Percentiles rank a stretch among this genome's conserved stretches.
Conservation (phyloP, 2,888 invertebrate genomes). For the Ophion ellenae region DNA sequence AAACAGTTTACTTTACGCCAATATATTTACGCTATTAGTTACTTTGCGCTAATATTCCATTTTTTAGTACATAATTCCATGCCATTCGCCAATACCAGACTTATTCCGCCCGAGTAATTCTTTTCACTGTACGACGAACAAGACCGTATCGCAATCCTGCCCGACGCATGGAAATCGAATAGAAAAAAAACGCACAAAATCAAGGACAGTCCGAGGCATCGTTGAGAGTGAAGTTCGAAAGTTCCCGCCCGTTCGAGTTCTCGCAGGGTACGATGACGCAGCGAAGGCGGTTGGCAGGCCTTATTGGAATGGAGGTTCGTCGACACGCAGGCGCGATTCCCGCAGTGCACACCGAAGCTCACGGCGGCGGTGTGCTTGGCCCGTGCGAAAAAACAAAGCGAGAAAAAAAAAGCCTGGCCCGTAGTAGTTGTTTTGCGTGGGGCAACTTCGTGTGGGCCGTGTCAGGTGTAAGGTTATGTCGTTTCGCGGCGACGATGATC, state of each 20-base stretch:
- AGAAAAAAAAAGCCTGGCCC: slow-evolving; percentile 60
- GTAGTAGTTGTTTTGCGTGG: slow-evolving; percentile 69
- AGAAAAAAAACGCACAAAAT: too few species aligned
- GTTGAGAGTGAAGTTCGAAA: slow-evolving; percentile 10
- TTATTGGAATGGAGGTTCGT: slow-evolving; percentile 40
- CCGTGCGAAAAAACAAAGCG: slow-evolving; percentile 36
- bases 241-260: slow-evolving; percentile 12
- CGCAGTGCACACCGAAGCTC: slow-evolving; percentile 61
- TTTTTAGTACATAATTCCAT: too few species aligned
- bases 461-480: slow-evolving; percentile 72
- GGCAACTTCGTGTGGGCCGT: slow-evolving; percentile 60
- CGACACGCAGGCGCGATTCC: slow-evolving; percentile 56
- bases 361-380: slow-evolving; percentile 57
- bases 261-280: not conserved
- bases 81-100: too few species aligned
- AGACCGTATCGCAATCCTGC: too few species aligned
- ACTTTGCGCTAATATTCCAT: too few species aligned
- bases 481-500: slow-evolving; percentile 59
- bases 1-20: too few species aligned
- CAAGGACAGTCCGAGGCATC: not conserved
- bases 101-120: too few species aligned
- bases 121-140: too few species aligned
- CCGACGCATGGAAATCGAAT: too few species aligned
- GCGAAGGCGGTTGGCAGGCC: slow-evolving; percentile 36
- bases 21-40: too few species aligned